Percentiles rank a stretch among this genome's conserved stretches.
Evolutionary conservation across 2,888 invertebrate genomes (phyloP).

Genomic region (Apamea crenata): DNA sequence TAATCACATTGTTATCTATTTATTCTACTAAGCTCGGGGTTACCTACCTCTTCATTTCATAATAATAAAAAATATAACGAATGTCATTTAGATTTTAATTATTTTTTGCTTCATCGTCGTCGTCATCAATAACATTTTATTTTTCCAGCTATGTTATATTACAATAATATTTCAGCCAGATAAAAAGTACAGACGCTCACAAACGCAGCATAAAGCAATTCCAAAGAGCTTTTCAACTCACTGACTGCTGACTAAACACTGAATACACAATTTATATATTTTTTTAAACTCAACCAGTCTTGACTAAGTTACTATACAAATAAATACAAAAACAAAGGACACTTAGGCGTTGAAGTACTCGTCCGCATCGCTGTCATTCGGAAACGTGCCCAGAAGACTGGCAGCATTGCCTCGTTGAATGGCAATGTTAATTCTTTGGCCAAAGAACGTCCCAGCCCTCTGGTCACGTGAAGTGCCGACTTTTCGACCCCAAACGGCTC

Average conservation of each 20-base stretch:
- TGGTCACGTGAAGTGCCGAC: not conserved
- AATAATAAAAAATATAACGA: not conserved
- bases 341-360: not conserved
- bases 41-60: not conserved
- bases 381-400: not conserved
- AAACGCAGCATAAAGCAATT: conserved; percentile 18
- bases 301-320: not conserved
- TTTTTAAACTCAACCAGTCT: no score
- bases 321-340: no score
- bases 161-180: not conserved
- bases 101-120: not conserved
- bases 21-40: conserved; percentile 22
- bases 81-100: not conserved
- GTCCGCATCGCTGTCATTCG: not conserved
- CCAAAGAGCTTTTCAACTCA: not conserved
- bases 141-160: not conserved
- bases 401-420: not conserved
- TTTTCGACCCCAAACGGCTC: not conserved
- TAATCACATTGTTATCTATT: conserved; percentile 19
- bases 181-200: conserved; percentile 22
- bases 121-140: not conserved
- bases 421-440: not conserved
- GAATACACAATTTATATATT: no score
- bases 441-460: not conserved
- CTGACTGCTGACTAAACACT: not conserved